Evolutionary conservation across 1,140 invertebrate species (phyloP).

Genomic region (Chironomus tepperi): DNA sequence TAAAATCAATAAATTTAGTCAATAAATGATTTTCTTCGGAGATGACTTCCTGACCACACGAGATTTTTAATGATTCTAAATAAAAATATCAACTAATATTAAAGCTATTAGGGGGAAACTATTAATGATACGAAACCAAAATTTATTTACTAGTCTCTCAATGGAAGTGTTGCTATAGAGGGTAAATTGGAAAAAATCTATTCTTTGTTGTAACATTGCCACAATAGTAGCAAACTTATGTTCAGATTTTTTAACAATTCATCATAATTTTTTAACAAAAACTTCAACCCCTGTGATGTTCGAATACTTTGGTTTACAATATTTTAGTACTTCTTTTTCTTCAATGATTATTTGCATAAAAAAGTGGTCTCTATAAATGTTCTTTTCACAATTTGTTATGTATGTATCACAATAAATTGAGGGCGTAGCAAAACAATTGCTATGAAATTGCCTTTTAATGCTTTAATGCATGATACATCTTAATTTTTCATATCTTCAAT

Average conservation of each 20-base stretch:
- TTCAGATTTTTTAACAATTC: constrained; percentile 9
- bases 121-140: neutral
- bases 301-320: no score
- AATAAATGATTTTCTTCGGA: neutral
- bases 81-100: no score
- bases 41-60: neutral
- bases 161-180: neutral
- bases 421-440: constrained; percentile 23
- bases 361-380: constrained; percentile 22
- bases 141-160: neutral
- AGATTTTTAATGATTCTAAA: no score
- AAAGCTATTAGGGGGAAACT: no score
- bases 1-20: neutral
- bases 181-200: neutral
- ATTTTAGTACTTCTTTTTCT: neutral
- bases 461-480: constrained; percentile 17
- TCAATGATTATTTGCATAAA: constrained; percentile 17
- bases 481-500: constrained; percentile 16
- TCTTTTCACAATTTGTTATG: constrained; percentile 17
- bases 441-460: constrained; percentile 22
- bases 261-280: no score
- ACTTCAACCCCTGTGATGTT: no score
- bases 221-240: constrained; percentile 19
- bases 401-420: neutral
- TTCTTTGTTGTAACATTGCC: neutral